Conservation (phyloP, 1,140 invertebrate genomes). For the Lanistes nyassanus region DNA sequence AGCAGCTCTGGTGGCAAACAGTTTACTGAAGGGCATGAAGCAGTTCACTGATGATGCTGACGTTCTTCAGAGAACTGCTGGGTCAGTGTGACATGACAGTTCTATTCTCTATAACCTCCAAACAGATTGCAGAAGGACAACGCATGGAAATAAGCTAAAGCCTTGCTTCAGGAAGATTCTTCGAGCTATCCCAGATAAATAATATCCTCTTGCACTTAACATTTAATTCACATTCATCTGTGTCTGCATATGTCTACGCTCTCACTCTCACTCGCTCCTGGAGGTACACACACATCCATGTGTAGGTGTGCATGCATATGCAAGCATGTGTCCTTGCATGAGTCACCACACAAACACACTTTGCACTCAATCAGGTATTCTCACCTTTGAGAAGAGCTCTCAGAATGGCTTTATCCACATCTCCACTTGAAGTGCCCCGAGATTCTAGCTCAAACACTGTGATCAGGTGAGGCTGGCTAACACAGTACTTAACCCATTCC, state of each 20-base stretch:
- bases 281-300: conserved; percentile 6
- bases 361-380: not conserved
- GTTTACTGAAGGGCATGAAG: conserved; percentile 51
- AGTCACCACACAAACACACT: too few relatives aligned
- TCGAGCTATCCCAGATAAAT: too few relatives aligned
- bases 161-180: too few relatives aligned
- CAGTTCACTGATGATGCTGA: conserved; percentile 58
- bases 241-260: too few relatives aligned
- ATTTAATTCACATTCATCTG: not conserved
- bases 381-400: conserved; percentile 65
- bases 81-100: conserved; percentile 38
- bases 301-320: not conserved
- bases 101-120: not conserved
- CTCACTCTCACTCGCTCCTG: too few relatives aligned
- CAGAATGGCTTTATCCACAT: conserved; percentile 64
- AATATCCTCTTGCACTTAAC: too few relatives aligned
- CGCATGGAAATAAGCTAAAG: too few relatives aligned
- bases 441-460: conserved; percentile 60
- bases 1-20: conserved; percentile 60
- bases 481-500: conserved; percentile 50
- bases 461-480: conserved; percentile 55
- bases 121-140: too few relatives aligned
- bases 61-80: conserved; percentile 44
- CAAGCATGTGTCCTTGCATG: not conserved
- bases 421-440: conserved; percentile 36